Evolutionary conservation across 2,888 invertebrate species (phyloP).

Genomic region (Drosophila cognata): DNA sequence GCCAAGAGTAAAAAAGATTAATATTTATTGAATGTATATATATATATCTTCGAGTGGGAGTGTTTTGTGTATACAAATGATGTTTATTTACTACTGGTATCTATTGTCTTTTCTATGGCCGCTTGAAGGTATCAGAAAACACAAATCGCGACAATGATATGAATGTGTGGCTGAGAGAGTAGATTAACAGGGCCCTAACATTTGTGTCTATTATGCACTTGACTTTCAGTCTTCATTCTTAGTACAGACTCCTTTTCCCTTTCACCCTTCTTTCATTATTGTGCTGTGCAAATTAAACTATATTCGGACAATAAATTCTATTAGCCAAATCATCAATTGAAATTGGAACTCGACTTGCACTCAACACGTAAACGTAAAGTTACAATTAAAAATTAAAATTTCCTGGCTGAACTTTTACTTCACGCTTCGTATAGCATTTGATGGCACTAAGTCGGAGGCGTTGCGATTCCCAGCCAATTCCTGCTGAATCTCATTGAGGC

Average conservation of each 20-base stretch:
- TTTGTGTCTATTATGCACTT: constrained; percentile 62
- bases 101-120: constrained; percentile 75
- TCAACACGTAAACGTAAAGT: constrained; percentile 53
- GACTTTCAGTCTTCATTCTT: constrained; percentile 78
- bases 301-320: constrained; percentile 51
- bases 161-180: constrained; percentile 34
- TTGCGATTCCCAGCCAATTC: constrained; percentile 69
- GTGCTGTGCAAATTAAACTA: constrained; percentile 39
- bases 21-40: constrained; percentile 1
- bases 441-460: neutral
- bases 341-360: constrained; percentile 56
- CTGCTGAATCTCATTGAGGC: constrained; percentile 83
- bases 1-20: constrained; percentile 3
- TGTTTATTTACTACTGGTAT: constrained; percentile 8
- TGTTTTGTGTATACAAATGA: constrained; percentile 12
- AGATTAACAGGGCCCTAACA: constrained; percentile 34
- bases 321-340: constrained; percentile 53
- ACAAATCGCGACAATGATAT: constrained; percentile 23
- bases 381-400: constrained; percentile 43
- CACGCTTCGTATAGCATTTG: constrained; percentile 17
- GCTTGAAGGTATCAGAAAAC: constrained; percentile 42
- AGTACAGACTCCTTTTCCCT: constrained; percentile 34
- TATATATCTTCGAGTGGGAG: constrained; percentile 4
- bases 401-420: constrained; percentile 57
- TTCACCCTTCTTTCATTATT: constrained; percentile 17